Percentiles rank a stretch among this genome's conserved stretches.
Conservation (phyloP, 1,140 invertebrate species). For the Carposina sasakii region DNA sequence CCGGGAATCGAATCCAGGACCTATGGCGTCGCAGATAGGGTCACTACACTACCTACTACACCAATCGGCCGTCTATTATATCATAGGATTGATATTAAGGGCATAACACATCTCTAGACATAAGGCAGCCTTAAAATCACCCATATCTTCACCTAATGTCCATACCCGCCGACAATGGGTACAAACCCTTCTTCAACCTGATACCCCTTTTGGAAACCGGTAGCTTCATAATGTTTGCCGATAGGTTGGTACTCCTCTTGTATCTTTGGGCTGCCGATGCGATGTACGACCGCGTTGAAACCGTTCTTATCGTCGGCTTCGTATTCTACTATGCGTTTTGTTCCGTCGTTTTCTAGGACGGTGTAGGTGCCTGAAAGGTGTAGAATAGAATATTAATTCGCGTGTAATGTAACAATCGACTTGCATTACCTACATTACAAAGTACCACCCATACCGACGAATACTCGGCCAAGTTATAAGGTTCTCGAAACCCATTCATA, state of each 20-base stretch:
- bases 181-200: slow-evolving; percentile 40
- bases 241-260: slow-evolving; percentile 41
- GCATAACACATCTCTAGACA: too few relatives aligned
- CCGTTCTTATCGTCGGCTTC: slow-evolving; percentile 75
- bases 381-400: slow-evolving; percentile 1
- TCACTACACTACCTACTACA: too few relatives aligned
- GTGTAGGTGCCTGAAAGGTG: slow-evolving; percentile 67
- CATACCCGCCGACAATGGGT: slow-evolving; percentile 36
- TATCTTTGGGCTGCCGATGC: slow-evolving; percentile 60
- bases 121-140: slow-evolving; percentile 6
- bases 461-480: neutral
- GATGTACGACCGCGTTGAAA: slow-evolving; percentile 75
- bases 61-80: too few relatives aligned
- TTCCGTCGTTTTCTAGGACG: slow-evolving; percentile 74
- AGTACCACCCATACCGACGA: neutral
- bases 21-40: too few relatives aligned
- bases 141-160: slow-evolving; percentile 26
- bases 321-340: slow-evolving; percentile 75
- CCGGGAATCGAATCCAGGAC: too few relatives aligned
- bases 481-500: too few relatives aligned
- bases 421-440: neutral
- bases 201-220: neutral
- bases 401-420: neutral
- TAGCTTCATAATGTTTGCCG: neutral
- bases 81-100: too few relatives aligned